phyloP scores from a whole-genome alignment of 2,888 invertebrate genomes.

The Meloe dianella region DNA sequence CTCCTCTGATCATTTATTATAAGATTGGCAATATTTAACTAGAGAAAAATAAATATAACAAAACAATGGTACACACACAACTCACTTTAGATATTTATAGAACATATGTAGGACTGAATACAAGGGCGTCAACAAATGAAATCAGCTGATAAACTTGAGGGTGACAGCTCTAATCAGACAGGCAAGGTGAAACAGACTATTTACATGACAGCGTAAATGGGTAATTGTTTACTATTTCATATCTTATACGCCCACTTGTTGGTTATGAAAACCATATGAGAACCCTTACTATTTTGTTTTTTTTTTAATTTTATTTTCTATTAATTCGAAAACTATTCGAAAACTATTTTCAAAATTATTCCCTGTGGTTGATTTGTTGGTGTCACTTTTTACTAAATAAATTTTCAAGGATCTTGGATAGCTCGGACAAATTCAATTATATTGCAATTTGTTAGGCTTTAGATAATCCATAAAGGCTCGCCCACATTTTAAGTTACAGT shows the following conservation, averaged over 20 bases:
- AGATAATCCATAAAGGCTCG: background rate
- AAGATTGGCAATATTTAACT: background rate
- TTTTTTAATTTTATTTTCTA: background rate
- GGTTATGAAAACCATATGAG: background rate
- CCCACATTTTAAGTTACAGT: background rate
- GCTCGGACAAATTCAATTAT: background rate
- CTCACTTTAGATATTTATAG: background rate
- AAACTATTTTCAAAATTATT: background rate
- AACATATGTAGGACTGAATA: background rate
- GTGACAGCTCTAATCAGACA: conserved; percentile 12
- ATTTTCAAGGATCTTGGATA: background rate
- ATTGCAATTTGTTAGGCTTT: background rate
- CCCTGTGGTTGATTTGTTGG: background rate
- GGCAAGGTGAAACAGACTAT: conserved; percentile 16
- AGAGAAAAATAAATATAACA: background rate
- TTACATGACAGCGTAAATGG: conserved; percentile 15
- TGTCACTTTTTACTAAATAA: background rate
- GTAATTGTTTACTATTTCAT: conserved; percentile 12
- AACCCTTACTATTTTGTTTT: background rate
- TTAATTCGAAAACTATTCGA: too few species aligned
- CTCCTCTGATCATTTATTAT: background rate
- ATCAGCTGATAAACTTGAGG: conserved; percentile 10
- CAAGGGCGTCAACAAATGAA: background rate
- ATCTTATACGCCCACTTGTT: conserved; percentile 15
- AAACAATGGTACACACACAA: background rate